These are phyloP conservation scores for Noctua janthe DNA, from an alignment of 2,888 invertebrate genomes.

Conservation along the genomic window DNA sequence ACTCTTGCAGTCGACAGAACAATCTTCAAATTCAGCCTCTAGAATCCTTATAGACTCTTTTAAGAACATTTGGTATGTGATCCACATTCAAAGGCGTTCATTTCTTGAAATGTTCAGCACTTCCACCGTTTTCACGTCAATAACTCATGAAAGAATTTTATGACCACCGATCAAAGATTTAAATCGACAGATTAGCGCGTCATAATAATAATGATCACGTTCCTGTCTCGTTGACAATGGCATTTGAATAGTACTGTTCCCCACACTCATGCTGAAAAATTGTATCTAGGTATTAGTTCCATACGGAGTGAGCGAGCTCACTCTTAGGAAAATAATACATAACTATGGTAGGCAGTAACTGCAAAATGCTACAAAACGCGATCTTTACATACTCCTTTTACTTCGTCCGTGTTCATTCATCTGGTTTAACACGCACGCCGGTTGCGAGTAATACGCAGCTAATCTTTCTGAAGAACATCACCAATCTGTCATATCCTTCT, in stretches of 20 bases:
- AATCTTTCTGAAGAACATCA: background rate
- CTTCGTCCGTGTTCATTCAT: background rate
- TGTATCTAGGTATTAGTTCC: background rate
- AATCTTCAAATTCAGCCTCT: background rate
- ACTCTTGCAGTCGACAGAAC: background rate
- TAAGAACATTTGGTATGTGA: constrained; percentile 17
- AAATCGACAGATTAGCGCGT: background rate
- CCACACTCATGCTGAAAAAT: background rate
- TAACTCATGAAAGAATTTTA: constrained; percentile 42
- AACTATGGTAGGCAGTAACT: too few relatives aligned
- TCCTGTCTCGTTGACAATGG: background rate
- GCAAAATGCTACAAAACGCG: background rate
- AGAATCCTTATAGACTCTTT: background rate
- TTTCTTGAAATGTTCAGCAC: constrained; percentile 31
- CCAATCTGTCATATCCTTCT: background rate
- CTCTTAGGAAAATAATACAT: background rate
- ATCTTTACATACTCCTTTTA: background rate
- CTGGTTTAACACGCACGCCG: background rate
- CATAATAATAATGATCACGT: background rate
- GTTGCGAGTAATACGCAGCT: background rate
- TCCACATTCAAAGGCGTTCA: constrained; percentile 1
- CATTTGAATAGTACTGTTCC: background rate
- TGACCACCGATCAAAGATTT: background rate
- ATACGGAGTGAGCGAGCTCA: background rate
- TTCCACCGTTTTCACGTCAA: constrained; percentile 26